phyloP scores from a whole-genome alignment of 2,888 invertebrate genomes.

The Drosophila atroscutellata region DNA sequence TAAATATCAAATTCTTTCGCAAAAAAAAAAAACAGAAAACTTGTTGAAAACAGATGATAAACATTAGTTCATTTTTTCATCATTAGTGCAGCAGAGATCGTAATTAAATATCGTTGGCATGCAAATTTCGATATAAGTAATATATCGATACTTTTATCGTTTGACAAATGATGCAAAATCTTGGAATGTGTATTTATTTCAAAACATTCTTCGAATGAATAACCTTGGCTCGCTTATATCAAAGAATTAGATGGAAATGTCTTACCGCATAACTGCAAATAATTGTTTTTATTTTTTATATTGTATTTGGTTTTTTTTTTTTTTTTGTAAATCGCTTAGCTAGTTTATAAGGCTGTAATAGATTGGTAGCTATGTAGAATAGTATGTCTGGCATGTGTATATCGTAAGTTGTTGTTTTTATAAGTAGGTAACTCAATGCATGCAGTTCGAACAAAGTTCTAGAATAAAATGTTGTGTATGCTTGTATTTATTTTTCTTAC shows the following conservation, averaged over 20 bases:
- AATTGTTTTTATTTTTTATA: slow-evolving; percentile 10
- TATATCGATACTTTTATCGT: slow-evolving; percentile 12
- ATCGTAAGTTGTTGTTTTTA: slow-evolving; percentile 43
- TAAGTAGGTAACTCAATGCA: slow-evolving; percentile 67
- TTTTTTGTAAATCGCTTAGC: slow-evolving; percentile 12
- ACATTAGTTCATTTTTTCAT: slow-evolving; percentile 69
- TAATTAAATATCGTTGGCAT: slow-evolving; percentile 28
- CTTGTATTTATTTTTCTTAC: slow-evolving; percentile 14
- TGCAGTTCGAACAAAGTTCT: slow-evolving; percentile 71
- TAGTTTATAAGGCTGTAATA: slow-evolving; percentile 48
- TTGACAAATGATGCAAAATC: slow-evolving; percentile 6
- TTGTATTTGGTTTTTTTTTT: not conserved
- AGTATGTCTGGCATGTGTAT: slow-evolving; percentile 43
- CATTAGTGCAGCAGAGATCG: slow-evolving; percentile 31
- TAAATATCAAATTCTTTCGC: slow-evolving; percentile 45
- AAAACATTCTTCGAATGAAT: not conserved
- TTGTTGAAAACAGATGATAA: slow-evolving; percentile 75
- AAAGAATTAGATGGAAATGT: slow-evolving; percentile 17
- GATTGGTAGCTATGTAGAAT: slow-evolving; percentile 48
- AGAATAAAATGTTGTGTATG: slow-evolving; percentile 56
- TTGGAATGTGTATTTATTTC: too few species aligned
- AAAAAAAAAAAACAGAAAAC: slow-evolving; percentile 62
- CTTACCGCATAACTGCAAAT: slow-evolving; percentile 56
- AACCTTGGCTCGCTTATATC: slow-evolving; percentile 9
- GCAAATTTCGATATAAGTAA: slow-evolving; percentile 26